Conservation (phyloP, 2,113 vertebrate species). For the Myanophis thanlyinensis region DNA sequence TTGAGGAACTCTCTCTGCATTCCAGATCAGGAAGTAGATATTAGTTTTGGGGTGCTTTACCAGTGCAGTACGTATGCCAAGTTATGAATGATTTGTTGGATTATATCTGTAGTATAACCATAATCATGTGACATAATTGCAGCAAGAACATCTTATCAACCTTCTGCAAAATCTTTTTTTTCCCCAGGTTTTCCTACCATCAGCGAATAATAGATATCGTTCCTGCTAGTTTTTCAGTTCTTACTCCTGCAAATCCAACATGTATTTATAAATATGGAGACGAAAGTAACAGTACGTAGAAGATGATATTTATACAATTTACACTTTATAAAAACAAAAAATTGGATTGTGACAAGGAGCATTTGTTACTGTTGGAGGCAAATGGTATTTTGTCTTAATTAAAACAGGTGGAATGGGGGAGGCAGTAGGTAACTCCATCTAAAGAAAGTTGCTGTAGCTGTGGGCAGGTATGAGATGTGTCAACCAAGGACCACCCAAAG, state of each 20-base stretch:
- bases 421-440: neutral
- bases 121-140: neutral
- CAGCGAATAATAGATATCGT: conserved; percentile 81
- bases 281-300: conserved; percentile 86
- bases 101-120: neutral
- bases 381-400: neutral
- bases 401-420: neutral
- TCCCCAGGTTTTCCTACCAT: neutral
- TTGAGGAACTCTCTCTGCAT: neutral
- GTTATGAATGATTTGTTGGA: neutral
- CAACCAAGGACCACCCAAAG: neutral
- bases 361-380: neutral
- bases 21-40: neutral
- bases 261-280: conserved; percentile 89
- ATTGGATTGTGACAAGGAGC: neutral
- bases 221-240: conserved; percentile 87
- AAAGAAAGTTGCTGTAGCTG: neutral
- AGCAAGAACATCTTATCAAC: neutral
- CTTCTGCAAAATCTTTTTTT: neutral
- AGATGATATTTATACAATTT: neutral
- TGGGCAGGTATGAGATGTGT: neutral
- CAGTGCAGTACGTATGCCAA: neutral
- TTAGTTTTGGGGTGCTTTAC: neutral
- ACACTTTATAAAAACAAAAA: neutral
- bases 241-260: conserved; percentile 88